Evolutionary conservation across 1,140 invertebrate genomes (phyloP), one percentile per base, ranked within the genome.

Genomic region (Lepidurus packardi): DNA sequence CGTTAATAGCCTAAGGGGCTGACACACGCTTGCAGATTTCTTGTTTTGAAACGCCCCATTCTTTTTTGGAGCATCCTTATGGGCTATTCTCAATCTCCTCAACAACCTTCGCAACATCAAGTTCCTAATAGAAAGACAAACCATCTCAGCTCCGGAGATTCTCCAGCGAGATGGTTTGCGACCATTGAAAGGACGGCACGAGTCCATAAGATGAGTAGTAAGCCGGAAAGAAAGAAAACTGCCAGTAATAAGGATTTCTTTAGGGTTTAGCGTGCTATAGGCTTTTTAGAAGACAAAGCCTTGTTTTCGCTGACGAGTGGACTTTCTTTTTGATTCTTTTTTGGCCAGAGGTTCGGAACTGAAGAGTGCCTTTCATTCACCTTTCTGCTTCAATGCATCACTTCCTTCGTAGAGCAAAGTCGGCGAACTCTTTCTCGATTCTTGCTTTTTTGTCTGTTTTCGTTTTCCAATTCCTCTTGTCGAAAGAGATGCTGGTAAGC

Each of bases 1-100:
- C 13, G 53, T 65, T 65, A 65, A 65, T 65, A 65, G 53, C 53
- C 53, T 65, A 65, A 65, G 53, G 53, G 34, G 21, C 53, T 7
- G 53, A 65, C 53, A 65, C 53, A 65, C 53, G 53, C 53, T n/a
- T 21, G 53, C 53, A 65, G 53, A 65, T 65, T 65, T 16, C 21
- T 65, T 65, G 9, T 34, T 34, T 34, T n/a, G 53, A 65, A 21
- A 21, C 53, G 21, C 16, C 21, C 53, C 13, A 65, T 65, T 65
- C 53, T 65, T 65, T 65, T 65, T 21, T 6, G 16, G 53, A 34
- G 3, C 34, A 4, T 34, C 21, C 53, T 4, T 65, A 21, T 65
- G 53, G 9, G 16, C 53, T 65, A 65, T 65, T 65, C 53, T 65
- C 53, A 65, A 65, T 34, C 53, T 65, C 5, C 53, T 21, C 53